These are phyloP conservation scores for Leptopilina clavipes DNA, from an alignment of 1,140 invertebrate species.

Conservation along the genomic window DNA sequence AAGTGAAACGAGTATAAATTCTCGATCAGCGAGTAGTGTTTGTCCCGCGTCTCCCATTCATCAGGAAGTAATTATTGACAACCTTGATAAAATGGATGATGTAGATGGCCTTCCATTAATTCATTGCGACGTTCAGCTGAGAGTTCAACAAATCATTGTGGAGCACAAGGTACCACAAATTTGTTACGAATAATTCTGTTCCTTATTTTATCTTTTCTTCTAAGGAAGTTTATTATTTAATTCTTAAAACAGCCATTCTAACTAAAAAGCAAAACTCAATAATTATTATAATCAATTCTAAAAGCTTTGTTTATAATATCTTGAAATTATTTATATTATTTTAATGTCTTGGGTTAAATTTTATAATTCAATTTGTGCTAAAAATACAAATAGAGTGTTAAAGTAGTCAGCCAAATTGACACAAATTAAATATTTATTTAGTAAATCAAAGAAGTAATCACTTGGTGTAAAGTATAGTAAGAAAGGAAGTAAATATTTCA, in stretches of 20 bases:
- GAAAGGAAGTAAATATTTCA: no score
- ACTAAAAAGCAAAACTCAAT: no score
- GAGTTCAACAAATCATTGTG: constrained; percentile 86
- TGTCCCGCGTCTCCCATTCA: constrained; percentile 70
- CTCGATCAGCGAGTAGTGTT: constrained; percentile 71
- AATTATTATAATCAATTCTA: background rate
- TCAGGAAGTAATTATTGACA: constrained; percentile 67
- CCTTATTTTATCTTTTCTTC: constrained; percentile 25
- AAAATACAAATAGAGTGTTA: no score
- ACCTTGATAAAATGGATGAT: constrained; percentile 75
- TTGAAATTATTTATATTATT: no score
- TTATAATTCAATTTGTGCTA: no score
- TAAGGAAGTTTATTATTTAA: background rate
- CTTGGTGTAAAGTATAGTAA: no score
- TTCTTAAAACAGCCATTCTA: background rate
- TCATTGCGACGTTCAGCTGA: constrained; percentile 85
- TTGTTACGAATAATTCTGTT: constrained; percentile 27
- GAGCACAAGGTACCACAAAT: constrained; percentile 81
- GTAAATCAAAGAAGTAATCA: no score
- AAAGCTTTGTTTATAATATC: no score
- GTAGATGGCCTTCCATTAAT: constrained; percentile 88
- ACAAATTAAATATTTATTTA: no score
- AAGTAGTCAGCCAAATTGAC: no score
- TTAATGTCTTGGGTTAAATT: background rate
- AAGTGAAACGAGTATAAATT: constrained; percentile 68